phyloP scores from a whole-genome alignment of 1,140 invertebrate species.

The Sogatella furcifera region DNA sequence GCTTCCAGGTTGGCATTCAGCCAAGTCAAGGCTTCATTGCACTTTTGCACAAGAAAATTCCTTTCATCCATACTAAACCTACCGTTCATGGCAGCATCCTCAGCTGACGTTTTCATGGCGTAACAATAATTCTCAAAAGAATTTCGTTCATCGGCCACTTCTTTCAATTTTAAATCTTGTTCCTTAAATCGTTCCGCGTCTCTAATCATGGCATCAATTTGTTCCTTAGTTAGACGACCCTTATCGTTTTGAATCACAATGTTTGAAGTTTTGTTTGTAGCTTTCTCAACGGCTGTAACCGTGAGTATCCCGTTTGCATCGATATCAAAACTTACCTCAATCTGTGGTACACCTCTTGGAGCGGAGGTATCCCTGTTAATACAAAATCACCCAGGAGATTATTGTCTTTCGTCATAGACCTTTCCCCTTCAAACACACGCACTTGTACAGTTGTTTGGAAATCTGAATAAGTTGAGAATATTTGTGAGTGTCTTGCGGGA shows the following conservation, averaged over 20 bases:
- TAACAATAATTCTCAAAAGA: constrained; percentile 89
- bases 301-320: constrained; percentile 83
- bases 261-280: constrained; percentile 92
- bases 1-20: constrained; percentile 84
- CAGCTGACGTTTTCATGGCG: constrained; percentile 90
- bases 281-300: constrained; percentile 80
- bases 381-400: constrained; percentile 90
- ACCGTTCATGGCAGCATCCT: constrained; percentile 80
- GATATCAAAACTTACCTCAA: constrained; percentile 85
- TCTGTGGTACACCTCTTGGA: constrained; percentile 86
- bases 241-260: constrained; percentile 98
- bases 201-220: constrained; percentile 94
- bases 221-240: constrained; percentile 88
- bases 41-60: constrained; percentile 77
- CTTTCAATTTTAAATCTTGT: constrained; percentile 84
- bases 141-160: constrained; percentile 79
- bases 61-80: constrained; percentile 83
- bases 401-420: constrained; percentile 88
- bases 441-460: constrained; percentile 92
- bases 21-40: constrained; percentile 88
- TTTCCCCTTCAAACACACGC: constrained; percentile 80
- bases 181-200: constrained; percentile 90
- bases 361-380: constrained; percentile 88
- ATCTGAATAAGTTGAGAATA: constrained; percentile 92
- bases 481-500: constrained; percentile 91